Evolutionary conservation across 2,888 invertebrate species (phyloP).

Genomic region (Tribolium freemani): DNA sequence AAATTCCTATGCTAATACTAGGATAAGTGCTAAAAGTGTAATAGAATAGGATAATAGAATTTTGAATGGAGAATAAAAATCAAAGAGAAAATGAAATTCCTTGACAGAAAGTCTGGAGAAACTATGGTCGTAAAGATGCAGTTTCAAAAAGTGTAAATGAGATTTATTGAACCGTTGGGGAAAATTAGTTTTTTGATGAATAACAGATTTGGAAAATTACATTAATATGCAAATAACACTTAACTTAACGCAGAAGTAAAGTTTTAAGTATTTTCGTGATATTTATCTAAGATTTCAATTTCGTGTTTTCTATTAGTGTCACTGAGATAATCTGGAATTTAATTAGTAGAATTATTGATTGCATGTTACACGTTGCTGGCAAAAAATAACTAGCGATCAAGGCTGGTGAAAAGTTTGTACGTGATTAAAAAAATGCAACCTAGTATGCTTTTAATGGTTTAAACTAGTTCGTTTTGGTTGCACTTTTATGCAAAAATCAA

Average conservation of each 20-base stretch:
- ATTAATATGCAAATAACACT: not conserved
- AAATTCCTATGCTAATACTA: too few species aligned
- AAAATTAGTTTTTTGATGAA: not conserved
- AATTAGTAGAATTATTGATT: not conserved
- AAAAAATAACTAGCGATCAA: too few species aligned
- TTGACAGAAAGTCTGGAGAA: not conserved
- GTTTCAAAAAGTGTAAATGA: not conserved
- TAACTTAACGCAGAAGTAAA: not conserved
- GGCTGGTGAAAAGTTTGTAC: too few species aligned
- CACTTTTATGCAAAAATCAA: not conserved
- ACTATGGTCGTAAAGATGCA: not conserved
- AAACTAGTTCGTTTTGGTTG: not conserved
- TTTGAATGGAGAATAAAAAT: not conserved
- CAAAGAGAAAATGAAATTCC: not conserved
- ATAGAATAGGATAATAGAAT: not conserved
- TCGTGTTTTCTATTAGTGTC: not conserved
- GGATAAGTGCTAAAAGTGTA: not conserved
- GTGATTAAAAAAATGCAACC: not conserved
- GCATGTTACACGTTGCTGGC: too few species aligned
- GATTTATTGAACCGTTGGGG: not conserved
- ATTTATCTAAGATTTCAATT: not conserved
- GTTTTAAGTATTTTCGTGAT: not conserved
- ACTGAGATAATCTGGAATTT: not conserved
- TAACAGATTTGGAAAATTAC: not conserved
- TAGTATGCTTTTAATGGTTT: not conserved